A percentile compares a stretch with the other conserved stretches of the same genome.
Evolutionary conservation across 2,797 vertebrate genomes (phyloP).

Genomic region (Mallotus villosus): DNA sequence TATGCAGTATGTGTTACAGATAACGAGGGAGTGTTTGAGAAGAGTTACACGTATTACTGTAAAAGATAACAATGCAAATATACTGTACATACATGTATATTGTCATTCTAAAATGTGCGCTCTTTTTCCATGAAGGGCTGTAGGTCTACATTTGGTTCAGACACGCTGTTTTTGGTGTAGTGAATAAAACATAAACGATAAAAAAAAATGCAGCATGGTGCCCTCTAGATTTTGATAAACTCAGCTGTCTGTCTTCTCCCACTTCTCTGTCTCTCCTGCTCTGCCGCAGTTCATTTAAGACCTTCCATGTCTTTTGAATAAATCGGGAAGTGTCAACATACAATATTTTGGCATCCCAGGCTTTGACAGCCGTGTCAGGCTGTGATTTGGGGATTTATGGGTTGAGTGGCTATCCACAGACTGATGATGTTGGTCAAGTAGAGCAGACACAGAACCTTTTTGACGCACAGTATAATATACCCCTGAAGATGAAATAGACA

Average conservation of each 20-base stretch:
- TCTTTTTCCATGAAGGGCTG: too few species aligned
- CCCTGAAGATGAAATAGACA: not conserved
- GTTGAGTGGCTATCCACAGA: conserved; percentile 26
- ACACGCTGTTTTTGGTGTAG: not conserved
- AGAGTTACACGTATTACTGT: too few species aligned
- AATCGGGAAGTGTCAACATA: conserved; percentile 24
- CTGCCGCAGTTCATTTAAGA: conserved; percentile 25
- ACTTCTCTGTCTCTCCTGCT: too few species aligned
- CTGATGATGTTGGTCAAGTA: conserved; percentile 37
- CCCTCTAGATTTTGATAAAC: too few species aligned
- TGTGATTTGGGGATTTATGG: conserved; percentile 25
- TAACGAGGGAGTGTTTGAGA: too few species aligned
- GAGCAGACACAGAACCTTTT: conserved; percentile 31
- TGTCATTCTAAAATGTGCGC: not conserved
- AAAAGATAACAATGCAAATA: too few species aligned
- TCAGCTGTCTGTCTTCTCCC: too few species aligned
- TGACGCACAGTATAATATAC: conserved; percentile 17
- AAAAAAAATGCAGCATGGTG: not conserved
- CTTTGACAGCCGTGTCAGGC: conserved; percentile 30
- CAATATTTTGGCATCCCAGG: conserved; percentile 9
- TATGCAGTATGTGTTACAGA: too few species aligned
- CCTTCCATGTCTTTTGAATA: conserved; percentile 26
- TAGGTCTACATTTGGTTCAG: not conserved
- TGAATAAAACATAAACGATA: not conserved
- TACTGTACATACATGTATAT: not conserved